These are phyloP conservation scores for Sardina pilchardus DNA, from an alignment of 2,113 vertebrate species.

Conservation along the genomic window DNA sequence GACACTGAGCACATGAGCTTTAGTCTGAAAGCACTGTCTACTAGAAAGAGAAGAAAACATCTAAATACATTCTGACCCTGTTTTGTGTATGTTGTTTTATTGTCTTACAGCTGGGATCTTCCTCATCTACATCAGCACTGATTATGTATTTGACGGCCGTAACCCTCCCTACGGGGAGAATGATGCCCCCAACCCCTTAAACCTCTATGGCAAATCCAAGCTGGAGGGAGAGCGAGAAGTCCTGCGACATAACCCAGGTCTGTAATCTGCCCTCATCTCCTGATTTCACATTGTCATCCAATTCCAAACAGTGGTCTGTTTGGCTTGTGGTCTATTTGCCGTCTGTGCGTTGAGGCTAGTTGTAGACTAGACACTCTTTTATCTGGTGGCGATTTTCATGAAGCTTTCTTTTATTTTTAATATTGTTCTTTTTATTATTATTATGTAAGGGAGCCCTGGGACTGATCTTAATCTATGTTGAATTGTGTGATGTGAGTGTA, in stretches of 20 bases:
- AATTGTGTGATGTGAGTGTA: not conserved
- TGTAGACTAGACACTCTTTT: not conserved
- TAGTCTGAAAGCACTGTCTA: not conserved
- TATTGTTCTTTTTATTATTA: too few relatives aligned
- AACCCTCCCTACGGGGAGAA: constrained; percentile 91
- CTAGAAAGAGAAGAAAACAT: not conserved
- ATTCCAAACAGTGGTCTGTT: not conserved
- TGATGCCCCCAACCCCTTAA: constrained; percentile 85
- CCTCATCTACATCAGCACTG: constrained; percentile 92
- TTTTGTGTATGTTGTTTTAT: not conserved
- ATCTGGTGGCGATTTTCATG: too few relatives aligned
- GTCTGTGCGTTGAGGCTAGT: not conserved
- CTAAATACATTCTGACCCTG: not conserved
- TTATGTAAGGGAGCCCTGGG: too few relatives aligned
- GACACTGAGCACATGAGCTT: not conserved
- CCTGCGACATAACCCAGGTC: constrained; percentile 86
- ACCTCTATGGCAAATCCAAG: constrained; percentile 91
- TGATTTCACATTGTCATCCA: not conserved
- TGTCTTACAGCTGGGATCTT: constrained; percentile 71
- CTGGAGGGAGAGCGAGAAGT: constrained; percentile 88
- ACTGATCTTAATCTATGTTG: not conserved
- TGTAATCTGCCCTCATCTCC: constrained; percentile 22
- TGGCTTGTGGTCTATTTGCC: not conserved
- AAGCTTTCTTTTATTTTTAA: too few relatives aligned
- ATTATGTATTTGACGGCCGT: constrained; percentile 95